These are phyloP conservation scores for Aleadryas rufinucha DNA, from an alignment of 2,113 vertebrate species.

Conservation along the genomic window DNA sequence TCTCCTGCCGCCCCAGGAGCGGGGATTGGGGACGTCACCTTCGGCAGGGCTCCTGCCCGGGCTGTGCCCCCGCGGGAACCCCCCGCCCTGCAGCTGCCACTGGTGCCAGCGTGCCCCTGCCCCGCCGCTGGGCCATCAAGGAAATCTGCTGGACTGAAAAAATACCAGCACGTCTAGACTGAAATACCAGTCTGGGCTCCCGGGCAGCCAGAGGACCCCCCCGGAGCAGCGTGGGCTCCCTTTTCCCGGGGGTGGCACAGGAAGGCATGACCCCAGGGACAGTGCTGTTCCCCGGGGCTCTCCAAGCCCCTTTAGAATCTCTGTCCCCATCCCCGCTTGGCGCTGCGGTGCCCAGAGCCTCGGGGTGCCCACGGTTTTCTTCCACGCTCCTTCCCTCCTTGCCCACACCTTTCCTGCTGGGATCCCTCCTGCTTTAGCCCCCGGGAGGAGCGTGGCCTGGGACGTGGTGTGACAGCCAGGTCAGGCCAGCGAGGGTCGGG, in stretches of 20 bases:
- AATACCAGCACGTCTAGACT: slow-evolving; percentile 36
- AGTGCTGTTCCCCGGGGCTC: background rate
- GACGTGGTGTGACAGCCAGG: rapidly evolving
- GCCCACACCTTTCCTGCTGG: background rate
- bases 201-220: background rate
- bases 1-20: background rate
- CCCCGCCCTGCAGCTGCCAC: background rate
- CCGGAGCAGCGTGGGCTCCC: background rate
- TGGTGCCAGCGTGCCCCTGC: background rate
- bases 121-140: background rate
- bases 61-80: background rate
- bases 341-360: background rate
- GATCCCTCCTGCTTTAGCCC: background rate
- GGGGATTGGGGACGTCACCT: rapidly evolving
- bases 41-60: background rate
- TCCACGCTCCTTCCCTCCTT: background rate
- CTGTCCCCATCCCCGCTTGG: rapidly evolving
- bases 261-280: background rate
- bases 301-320: background rate
- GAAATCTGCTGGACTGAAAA: slow-evolving; percentile 33
- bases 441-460: background rate
- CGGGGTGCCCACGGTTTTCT: rapidly evolving
- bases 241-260: background rate
- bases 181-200: slow-evolving; percentile 48
- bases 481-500: background rate